phyloP scores from a whole-genome alignment of 2,888 invertebrate species.

The Alsophila aescularia region DNA sequence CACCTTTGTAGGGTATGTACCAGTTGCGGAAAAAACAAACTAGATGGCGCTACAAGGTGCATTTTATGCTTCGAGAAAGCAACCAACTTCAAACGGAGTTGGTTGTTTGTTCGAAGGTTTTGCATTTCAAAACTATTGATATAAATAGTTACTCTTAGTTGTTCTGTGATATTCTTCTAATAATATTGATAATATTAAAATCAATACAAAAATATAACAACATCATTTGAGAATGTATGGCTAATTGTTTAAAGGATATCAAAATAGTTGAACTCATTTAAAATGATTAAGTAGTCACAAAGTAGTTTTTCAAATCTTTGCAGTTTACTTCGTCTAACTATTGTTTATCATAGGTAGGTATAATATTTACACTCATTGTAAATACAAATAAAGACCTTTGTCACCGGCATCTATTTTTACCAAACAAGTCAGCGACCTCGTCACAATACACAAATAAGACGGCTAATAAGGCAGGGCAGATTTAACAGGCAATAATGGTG shows the following conservation, averaged over 20 bases:
- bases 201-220: too few species aligned
- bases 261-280: too few species aligned
- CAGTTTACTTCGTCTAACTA: not conserved
- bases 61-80: too few species aligned
- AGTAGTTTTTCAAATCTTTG: not conserved
- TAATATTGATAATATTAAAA: too few species aligned
- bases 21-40: not conserved
- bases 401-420: conserved; percentile 43
- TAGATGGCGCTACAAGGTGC: conserved; percentile 26
- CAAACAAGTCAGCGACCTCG: conserved; percentile 51
- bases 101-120: too few species aligned
- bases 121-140: too few species aligned
- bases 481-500: conserved; percentile 67
- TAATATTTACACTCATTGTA: conserved; percentile 10
- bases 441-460: conserved; percentile 43
- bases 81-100: too few species aligned
- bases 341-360: conserved; percentile 11
- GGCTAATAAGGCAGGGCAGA: conserved; percentile 60
- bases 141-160: too few species aligned
- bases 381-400: conserved; percentile 42
- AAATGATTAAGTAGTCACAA: too few species aligned
- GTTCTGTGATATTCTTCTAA: too few species aligned
- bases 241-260: too few species aligned
- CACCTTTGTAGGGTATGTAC: not conserved
- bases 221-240: too few species aligned